phyloP scores from a whole-genome alignment of 2,797 vertebrate species.

The Lagorchestes hirsutus region DNA sequence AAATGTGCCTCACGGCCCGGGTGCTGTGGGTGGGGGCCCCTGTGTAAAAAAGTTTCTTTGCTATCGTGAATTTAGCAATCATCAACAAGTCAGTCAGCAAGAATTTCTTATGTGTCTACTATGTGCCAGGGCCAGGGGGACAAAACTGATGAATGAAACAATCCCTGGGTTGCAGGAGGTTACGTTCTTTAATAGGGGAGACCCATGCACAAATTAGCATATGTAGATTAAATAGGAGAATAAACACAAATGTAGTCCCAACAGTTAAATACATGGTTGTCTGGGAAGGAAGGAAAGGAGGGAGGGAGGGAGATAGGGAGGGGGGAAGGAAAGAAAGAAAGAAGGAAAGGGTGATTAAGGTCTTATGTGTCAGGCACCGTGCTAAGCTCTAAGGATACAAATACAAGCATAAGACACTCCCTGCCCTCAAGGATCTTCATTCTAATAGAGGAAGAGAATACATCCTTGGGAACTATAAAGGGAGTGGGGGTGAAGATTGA shows the following conservation, averaged over 20 bases:
- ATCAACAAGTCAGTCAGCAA: not conserved
- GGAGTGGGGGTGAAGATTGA: not conserved
- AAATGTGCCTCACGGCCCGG: not conserved
- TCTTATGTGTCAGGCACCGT: not conserved
- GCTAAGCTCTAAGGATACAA: not conserved
- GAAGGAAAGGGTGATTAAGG: not conserved
- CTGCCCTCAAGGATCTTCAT: not conserved
- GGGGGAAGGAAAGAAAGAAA: rapidly evolving
- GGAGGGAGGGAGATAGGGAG: rapidly evolving
- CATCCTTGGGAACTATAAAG: not conserved
- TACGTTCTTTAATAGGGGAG: not conserved
- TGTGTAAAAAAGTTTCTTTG: not conserved
- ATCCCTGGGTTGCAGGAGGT: not conserved
- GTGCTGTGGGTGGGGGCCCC: not conserved
- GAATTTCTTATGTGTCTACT: not conserved
- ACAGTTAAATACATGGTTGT: not conserved
- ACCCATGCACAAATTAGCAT: not conserved
- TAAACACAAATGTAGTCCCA: not conserved
- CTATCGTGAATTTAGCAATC: not conserved
- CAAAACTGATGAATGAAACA: not conserved
- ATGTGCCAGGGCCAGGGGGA: not conserved
- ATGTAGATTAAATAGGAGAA: not conserved
- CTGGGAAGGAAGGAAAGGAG: not conserved
- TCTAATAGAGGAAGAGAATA: not conserved
- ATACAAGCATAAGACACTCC: not conserved